Evolutionary conservation across 2,113 vertebrate genomes (phyloP).

Genomic region (Alexandromys fortis): DNA sequence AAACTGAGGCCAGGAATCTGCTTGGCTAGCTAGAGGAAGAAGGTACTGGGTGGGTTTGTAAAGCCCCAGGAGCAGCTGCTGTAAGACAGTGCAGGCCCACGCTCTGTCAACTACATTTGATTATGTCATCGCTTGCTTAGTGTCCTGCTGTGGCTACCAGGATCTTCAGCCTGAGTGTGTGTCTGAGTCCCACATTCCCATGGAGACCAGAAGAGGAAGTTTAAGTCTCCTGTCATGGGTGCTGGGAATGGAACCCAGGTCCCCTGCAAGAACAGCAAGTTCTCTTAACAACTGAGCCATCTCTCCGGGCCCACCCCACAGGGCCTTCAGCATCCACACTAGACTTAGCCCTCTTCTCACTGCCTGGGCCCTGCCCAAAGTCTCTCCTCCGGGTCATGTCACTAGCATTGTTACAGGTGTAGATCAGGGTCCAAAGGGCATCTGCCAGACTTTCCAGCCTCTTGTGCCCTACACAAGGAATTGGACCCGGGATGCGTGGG

Average conservation of each 20-base stretch:
- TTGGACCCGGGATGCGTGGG: neutral
- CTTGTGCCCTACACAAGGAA: neutral
- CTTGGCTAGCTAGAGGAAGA: neutral
- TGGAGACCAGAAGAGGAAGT: neutral
- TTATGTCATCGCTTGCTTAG: neutral
- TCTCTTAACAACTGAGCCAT: neutral
- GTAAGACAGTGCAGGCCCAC: neutral
- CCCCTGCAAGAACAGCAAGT: neutral
- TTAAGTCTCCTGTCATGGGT: neutral
- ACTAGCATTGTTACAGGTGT: neutral
- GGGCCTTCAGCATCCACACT: neutral
- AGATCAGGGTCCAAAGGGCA: neutral
- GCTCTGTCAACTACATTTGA: no score
- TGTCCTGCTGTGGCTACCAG: fast-evolving
- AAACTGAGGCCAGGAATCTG: neutral
- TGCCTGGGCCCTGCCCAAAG: neutral
- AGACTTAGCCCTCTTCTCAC: neutral
- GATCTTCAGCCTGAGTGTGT: neutral
- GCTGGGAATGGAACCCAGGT: neutral
- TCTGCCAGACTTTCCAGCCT: neutral
- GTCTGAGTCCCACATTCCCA: neutral
- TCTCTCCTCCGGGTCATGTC: neutral
- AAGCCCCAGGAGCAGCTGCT: neutral
- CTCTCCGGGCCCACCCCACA: neutral
- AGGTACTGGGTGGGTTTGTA: neutral